phyloP scores from a whole-genome alignment of 2,888 invertebrate species.

The Hymenopus coronatus region DNA sequence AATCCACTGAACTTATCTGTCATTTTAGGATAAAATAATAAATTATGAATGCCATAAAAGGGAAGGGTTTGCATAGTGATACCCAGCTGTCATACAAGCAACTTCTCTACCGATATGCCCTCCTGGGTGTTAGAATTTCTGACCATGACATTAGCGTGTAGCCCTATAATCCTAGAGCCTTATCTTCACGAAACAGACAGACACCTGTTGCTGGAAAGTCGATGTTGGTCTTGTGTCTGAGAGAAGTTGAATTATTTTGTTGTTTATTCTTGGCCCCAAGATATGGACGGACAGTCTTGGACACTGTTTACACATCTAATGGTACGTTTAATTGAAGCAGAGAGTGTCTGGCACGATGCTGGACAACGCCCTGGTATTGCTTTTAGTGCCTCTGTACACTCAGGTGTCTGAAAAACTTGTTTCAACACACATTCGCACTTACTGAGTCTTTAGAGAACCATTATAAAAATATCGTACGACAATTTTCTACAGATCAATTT shows the following conservation, averaged over 20 bases:
- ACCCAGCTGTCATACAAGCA: no score
- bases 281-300: not conserved
- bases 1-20: no score
- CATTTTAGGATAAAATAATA: no score
- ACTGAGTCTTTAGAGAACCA: no score
- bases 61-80: no score
- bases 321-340: not conserved
- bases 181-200: not conserved
- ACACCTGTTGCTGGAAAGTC: not conserved
- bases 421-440: not conserved
- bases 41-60: no score
- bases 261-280: not conserved
- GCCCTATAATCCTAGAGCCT: not conserved
- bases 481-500: no score
- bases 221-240: not conserved
- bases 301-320: not conserved
- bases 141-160: not conserved
- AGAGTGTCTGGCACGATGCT: not conserved
- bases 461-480: no score
- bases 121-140: not conserved
- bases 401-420: not conserved
- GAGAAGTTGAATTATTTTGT: not conserved
- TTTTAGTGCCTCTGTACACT: not conserved
- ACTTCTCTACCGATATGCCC: no score
- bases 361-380: not conserved